Percentiles rank a stretch among this genome's conserved stretches.
Evolutionary conservation across 2,113 vertebrate genomes (phyloP).

Genomic region (Eptesicus fuscus): DNA sequence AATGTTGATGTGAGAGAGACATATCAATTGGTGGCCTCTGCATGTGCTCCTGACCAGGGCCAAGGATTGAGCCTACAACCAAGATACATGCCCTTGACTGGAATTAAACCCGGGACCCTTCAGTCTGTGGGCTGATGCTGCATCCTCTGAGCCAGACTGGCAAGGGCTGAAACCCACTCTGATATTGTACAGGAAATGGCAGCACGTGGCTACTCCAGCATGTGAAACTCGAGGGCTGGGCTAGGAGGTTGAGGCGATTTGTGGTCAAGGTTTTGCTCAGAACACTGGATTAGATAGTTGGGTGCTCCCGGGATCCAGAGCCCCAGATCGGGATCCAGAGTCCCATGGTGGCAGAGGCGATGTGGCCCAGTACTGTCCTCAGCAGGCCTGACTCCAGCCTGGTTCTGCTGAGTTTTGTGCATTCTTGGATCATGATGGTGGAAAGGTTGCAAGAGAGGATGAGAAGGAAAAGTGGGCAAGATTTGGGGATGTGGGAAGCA

Average conservation of each 20-base stretch:
- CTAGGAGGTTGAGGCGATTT: background rate
- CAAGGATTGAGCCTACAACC: too few species aligned
- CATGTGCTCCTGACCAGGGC: too few species aligned
- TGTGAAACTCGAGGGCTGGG: accelerated
- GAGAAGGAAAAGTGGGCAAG: background rate
- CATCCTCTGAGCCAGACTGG: too few species aligned
- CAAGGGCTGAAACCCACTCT: background rate
- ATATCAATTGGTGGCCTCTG: too few species aligned
- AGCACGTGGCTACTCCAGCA: background rate
- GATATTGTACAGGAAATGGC: background rate
- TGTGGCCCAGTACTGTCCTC: background rate
- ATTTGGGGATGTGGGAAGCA: background rate
- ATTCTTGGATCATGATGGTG: background rate
- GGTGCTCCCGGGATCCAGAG: background rate
- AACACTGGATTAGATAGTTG: background rate
- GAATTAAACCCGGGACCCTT: too few species aligned
- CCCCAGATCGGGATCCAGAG: background rate
- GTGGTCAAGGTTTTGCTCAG: background rate
- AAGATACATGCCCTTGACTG: too few species aligned
- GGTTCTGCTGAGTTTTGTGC: background rate
- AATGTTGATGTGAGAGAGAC: too few species aligned
- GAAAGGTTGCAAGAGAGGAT: background rate
- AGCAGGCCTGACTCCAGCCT: background rate
- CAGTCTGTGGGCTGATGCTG: too few species aligned
- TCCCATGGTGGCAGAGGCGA: background rate